A percentile compares a stretch with the other conserved stretches of the same genome.
Evolutionary conservation across 2,888 invertebrate species (phyloP).

Genomic region (Lithophane semibrunnea): DNA sequence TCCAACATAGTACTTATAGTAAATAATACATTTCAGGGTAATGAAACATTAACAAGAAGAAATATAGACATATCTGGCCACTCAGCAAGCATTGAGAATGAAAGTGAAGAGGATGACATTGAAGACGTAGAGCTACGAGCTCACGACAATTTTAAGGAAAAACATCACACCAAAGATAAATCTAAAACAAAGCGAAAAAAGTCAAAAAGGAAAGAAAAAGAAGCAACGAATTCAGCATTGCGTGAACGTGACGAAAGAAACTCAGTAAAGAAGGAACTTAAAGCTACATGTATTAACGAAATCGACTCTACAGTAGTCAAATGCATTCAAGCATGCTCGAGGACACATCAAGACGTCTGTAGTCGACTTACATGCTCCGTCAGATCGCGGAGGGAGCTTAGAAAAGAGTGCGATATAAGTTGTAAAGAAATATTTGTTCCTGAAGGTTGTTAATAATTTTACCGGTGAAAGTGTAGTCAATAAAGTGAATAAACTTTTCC

Average conservation of each 20-base stretch:
- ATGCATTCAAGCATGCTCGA: slow-evolving; percentile 26
- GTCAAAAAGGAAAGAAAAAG: background rate
- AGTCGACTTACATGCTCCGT: slow-evolving; percentile 18
- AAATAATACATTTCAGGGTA: slow-evolving; percentile 30
- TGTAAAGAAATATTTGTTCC: slow-evolving; percentile 26
- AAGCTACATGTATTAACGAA: slow-evolving; percentile 17
- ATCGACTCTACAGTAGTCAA: slow-evolving; percentile 10
- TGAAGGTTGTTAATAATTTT: slow-evolving; percentile 15
- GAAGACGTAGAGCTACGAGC: background rate
- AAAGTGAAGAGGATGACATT: slow-evolving; percentile 1
- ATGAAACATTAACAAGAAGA: slow-evolving; percentile 36
- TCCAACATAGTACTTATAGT: background rate
- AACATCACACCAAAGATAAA: background rate
- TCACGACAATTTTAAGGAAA: background rate
- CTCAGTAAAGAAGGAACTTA: slow-evolving; percentile 4
- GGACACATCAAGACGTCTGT: slow-evolving; percentile 27
- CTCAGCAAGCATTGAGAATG: background rate
- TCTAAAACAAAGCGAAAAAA: background rate
- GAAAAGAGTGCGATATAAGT: slow-evolving; percentile 21
- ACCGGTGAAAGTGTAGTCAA: background rate
- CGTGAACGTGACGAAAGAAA: slow-evolving; percentile 11
- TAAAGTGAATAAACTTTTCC: background rate
- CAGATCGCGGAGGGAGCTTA: slow-evolving; percentile 17
- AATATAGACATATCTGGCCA: background rate
- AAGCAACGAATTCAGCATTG: background rate